These are phyloP conservation scores for Lophotriccus pileatus DNA, from an alignment of 2,797 vertebrate species.

Conservation along the genomic window DNA sequence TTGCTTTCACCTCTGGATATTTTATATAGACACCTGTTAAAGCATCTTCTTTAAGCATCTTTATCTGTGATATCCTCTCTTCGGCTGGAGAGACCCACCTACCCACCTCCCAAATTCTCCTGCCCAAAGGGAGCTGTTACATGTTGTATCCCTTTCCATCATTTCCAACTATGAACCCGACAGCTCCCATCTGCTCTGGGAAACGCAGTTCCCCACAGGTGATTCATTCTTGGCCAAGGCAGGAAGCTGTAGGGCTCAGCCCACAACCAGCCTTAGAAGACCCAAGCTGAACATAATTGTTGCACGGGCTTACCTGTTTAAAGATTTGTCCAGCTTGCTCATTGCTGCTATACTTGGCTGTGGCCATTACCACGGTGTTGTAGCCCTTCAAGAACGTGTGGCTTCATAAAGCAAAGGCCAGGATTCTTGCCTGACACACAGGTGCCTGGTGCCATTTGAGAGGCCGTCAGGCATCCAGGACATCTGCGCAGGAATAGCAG, in stretches of 20 bases:
- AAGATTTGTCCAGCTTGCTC: not conserved
- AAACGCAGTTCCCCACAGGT: not conserved
- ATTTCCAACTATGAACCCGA: not conserved
- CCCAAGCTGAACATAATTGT: not conserved
- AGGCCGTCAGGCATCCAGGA: not conserved
- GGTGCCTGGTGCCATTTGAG: not conserved
- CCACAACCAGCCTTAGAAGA: not conserved
- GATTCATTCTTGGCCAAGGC: not conserved
- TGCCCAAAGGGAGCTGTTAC: not conserved
- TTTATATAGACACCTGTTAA: slow-evolving; percentile 2
- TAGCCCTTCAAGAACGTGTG: not conserved
- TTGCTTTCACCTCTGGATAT: slow-evolving; percentile 23
- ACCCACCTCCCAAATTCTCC: not conserved
- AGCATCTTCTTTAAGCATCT: not conserved
- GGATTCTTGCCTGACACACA: not conserved
- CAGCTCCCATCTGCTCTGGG: slow-evolving; percentile 21
- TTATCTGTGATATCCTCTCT: not conserved
- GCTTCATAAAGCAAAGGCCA: not conserved
- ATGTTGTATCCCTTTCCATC: not conserved
- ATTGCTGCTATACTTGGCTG: not conserved
- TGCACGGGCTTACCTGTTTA: not conserved
- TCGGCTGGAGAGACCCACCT: not conserved
- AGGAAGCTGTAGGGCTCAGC: not conserved
- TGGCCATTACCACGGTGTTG: fast-evolving
- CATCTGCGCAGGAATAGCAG: slow-evolving; percentile 39